Base-by-base conservation (phyloP, 2,113 vertebrate genomes). In the Seriola quinqueradiata region DNA sequence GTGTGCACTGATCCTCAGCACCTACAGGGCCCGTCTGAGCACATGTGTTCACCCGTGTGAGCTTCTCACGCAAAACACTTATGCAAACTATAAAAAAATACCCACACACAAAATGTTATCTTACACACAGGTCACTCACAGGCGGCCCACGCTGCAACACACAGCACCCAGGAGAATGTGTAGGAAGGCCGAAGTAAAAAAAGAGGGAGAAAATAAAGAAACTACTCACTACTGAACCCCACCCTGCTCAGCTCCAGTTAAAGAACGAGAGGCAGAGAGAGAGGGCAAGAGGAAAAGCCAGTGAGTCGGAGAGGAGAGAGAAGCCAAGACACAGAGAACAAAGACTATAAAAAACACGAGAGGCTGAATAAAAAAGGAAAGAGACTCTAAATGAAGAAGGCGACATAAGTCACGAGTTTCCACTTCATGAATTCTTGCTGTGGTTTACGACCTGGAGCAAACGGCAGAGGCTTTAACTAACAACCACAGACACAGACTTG, bases 181-280 rank as follows among this genome's bases (percentile, higher is more conserved):
- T 59, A 16, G 54, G 64, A 75, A 71, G 67, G 75, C 69, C 54
- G 40, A 57, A 25, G 40, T 4, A 9, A 74, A 46, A 46, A 59
- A 23, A 28, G 42, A 80, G 63, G 72, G 67, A 81, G 77, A 84
- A 88, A 89, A 90, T 61, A 81, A 83, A 85, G 84, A 82, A 90
- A 55, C 63, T 74, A 57, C 70, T 77, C 63, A 85, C 66, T 82
- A 79, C 81, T 87, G 72, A 90, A 80, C 92, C 90, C 84, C 90
- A 92, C 92, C 93, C 92, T 79, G 67, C 71, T 69, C 75, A 80
- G 75, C 87, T 81, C 79, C 64, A 76, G 68, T 85, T 76, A 88
- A 79, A 82, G 79, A 80, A 70, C 40, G 73, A 83, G 75, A 87
- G 48, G 61, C 70, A 85, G 84, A 70, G 13, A 70, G 13, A 63